Evolutionary conservation across 2,888 invertebrate species (phyloP).

Genomic region (Tuta absoluta): DNA sequence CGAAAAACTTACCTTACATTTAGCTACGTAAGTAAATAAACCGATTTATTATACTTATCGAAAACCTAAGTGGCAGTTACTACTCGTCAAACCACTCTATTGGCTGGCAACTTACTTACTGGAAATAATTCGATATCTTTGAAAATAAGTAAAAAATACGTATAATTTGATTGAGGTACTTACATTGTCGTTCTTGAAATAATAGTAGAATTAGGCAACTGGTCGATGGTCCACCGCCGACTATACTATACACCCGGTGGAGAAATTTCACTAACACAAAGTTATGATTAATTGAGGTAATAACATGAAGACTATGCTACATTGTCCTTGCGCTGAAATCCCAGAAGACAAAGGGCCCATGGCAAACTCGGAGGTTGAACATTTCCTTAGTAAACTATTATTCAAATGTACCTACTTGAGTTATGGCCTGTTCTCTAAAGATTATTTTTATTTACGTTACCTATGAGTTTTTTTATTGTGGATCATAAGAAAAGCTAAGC

Average conservation of each 20-base stretch:
- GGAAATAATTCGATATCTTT: too few relatives aligned
- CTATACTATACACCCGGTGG: constrained; percentile 47
- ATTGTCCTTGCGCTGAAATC: constrained; percentile 52
- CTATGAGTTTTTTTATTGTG: background rate
- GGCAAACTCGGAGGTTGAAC: constrained; percentile 30
- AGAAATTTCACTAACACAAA: constrained; percentile 79
- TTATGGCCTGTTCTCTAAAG: background rate
- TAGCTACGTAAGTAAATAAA: too few relatives aligned
- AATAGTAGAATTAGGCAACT: constrained; percentile 24
- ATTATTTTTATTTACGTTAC: background rate
- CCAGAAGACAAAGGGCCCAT: constrained; percentile 38
- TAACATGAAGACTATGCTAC: constrained; percentile 68
- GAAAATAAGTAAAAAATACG: too few relatives aligned
- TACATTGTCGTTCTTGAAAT: background rate
- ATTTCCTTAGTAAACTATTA: constrained; percentile 35
- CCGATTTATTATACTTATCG: too few relatives aligned
- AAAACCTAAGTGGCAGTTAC: too few relatives aligned
- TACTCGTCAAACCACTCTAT: too few relatives aligned
- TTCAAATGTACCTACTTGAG: constrained; percentile 24
- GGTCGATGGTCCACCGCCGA: constrained; percentile 9
- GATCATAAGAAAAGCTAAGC: background rate
- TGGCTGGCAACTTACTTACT: too few relatives aligned
- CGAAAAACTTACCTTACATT: too few relatives aligned
- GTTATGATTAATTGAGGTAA: constrained; percentile 80
- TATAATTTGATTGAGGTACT: too few relatives aligned